Evolutionary conservation across 2,113 vertebrate genomes (phyloP).

Genomic region (Calyptomena viridis): DNA sequence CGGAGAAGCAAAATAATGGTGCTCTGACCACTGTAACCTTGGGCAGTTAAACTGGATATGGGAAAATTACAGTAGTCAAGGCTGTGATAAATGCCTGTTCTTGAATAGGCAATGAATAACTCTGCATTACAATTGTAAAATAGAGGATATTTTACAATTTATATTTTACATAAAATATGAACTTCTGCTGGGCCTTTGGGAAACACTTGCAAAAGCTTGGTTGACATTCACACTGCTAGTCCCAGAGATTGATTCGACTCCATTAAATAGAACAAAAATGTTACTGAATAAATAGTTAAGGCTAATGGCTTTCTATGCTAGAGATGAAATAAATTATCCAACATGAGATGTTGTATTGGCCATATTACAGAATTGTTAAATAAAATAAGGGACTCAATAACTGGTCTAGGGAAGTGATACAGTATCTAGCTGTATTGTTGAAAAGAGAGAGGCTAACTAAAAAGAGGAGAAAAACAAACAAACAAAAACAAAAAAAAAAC

Average conservation of each 20-base stretch:
- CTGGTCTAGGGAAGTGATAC: neutral
- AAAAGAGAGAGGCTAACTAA: neutral
- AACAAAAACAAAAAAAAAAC: neutral
- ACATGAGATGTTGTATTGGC: neutral
- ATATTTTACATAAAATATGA: slow-evolving; percentile 45
- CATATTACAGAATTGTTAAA: neutral
- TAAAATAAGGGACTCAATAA: neutral
- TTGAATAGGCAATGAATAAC: slow-evolving; percentile 1
- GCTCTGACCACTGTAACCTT: slow-evolving; percentile 19
- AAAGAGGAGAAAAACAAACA: neutral
- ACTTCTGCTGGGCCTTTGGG: neutral
- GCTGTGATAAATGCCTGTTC: neutral
- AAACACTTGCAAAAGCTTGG: neutral
- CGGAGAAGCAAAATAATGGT: neutral
- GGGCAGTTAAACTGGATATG: neutral
- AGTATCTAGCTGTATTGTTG: neutral
- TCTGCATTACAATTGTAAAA: slow-evolving; percentile 4
- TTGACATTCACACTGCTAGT: slow-evolving; percentile 17
- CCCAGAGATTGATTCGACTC: slow-evolving; percentile 29
- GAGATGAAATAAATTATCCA: slow-evolving; percentile 27
- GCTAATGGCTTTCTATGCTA: slow-evolving; percentile 30
- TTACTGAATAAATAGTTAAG: slow-evolving; percentile 44
- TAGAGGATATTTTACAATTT: slow-evolving; percentile 17
- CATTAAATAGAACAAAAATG: slow-evolving; percentile 50
- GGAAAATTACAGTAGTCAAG: neutral